These are phyloP conservation scores for Solenopsis invicta DNA, from an alignment of 1,140 invertebrate genomes.

Conservation along the genomic window DNA sequence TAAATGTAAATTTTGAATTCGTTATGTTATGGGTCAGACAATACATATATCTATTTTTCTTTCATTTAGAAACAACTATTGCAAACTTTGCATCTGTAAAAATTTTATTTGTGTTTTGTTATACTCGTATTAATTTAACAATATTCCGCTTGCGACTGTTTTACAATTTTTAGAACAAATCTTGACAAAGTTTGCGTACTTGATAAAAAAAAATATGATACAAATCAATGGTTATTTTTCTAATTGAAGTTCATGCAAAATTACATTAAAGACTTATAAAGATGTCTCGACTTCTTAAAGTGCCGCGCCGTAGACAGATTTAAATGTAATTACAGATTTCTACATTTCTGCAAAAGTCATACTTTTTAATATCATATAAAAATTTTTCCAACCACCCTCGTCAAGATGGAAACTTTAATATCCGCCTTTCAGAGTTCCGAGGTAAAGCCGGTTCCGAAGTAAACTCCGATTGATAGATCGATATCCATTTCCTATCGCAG, in stretches of 20 bases:
- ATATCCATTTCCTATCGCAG: constrained; percentile 32
- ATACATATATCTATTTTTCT: constrained; percentile 22
- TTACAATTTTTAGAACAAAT: constrained; percentile 15
- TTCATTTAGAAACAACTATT: constrained; percentile 45
- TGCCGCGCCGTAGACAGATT: neutral
- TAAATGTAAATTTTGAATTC: constrained; percentile 55
- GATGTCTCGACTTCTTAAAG: neutral
- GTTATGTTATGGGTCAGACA: neutral
- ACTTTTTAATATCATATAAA: constrained; percentile 53
- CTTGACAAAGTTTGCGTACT: neutral
- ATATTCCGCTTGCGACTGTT: neutral
- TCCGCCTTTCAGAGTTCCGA: constrained; percentile 17
- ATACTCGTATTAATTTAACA: constrained; percentile 36
- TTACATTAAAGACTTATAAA: constrained; percentile 4
- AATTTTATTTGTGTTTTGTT: constrained; percentile 32
- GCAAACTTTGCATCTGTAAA: constrained; percentile 26
- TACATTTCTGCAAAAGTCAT: constrained; percentile 30
- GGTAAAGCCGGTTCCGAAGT: constrained; percentile 31
- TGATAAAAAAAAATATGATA: constrained; percentile 36
- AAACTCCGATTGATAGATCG: constrained; percentile 55
- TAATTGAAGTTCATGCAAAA: constrained; percentile 27
- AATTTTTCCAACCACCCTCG: constrained; percentile 26
- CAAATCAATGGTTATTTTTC: neutral
- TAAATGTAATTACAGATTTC: constrained; percentile 46
- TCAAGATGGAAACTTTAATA: constrained; percentile 50